These are phyloP conservation scores for Chionomys nivalis DNA, from an alignment of 2,113 vertebrate genomes.

Conservation along the genomic window DNA sequence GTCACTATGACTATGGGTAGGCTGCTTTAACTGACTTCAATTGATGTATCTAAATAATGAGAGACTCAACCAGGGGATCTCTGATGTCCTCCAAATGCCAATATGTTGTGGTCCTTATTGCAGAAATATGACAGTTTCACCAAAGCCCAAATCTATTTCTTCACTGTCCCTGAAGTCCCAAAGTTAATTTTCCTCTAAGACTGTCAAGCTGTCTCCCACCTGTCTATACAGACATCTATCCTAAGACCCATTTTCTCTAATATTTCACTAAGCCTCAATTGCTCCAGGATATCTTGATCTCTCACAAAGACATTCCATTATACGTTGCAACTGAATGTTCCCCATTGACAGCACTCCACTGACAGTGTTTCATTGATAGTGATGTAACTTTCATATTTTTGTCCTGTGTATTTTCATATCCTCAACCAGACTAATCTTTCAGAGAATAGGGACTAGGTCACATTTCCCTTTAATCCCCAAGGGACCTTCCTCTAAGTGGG, in stretches of 20 bases:
- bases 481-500: neutral
- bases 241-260: neutral
- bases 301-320: neutral
- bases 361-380: no score
- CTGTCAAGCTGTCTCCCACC: neutral
- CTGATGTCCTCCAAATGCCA: neutral
- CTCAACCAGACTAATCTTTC: neutral
- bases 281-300: neutral
- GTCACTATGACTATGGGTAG: neutral
- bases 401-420: neutral
- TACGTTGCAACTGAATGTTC: neutral
- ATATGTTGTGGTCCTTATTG: neutral
- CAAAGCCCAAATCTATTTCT: neutral
- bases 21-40: neutral
- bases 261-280: neutral
- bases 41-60: neutral
- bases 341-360: neutral
- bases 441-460: neutral
- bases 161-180: neutral
- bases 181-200: slow-evolving; percentile 16
- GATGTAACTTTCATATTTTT: neutral
- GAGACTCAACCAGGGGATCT: neutral
- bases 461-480: neutral
- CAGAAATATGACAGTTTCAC: neutral
- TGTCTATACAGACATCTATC: neutral